A percentile compares a stretch with the other conserved stretches of the same genome.
phyloP scores from a whole-genome alignment of 2,888 invertebrate genomes.

The Lydus trimaculatus region DNA sequence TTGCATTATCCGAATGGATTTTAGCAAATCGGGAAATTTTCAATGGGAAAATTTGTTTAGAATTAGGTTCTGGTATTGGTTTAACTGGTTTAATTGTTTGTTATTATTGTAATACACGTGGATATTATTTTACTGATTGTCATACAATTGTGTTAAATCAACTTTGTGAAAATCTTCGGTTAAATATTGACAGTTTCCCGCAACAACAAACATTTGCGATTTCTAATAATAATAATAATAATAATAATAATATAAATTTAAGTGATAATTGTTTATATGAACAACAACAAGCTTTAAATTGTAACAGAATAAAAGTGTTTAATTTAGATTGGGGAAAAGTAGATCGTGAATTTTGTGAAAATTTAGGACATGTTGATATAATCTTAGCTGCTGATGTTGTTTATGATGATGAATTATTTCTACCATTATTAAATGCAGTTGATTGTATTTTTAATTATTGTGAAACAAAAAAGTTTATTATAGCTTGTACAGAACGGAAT shows the following conservation, averaged over 20 bases:
- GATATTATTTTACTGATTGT: conserved; percentile 70
- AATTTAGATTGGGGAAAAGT: conserved; percentile 64
- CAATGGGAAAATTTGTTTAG: conserved; percentile 67
- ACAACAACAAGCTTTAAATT: background rate
- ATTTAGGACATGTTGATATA: conserved; percentile 57
- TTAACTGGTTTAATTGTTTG: conserved; percentile 72
- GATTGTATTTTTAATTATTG: conserved; percentile 56
- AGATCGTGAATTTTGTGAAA: conserved; percentile 48
- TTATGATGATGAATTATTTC: conserved; percentile 66
- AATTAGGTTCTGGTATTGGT: conserved; percentile 81
- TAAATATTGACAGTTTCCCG: conserved; percentile 62
- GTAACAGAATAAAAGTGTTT: conserved; percentile 46
- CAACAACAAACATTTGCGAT: background rate
- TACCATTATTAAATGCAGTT: conserved; percentile 60
- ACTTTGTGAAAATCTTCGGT: conserved; percentile 68
- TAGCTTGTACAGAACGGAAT: conserved; percentile 72
- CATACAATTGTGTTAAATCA: conserved; percentile 71
- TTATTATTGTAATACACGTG: conserved; percentile 59
- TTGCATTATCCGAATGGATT: conserved; percentile 76
- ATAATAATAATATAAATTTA: background rate
- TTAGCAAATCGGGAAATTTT: conserved; percentile 65
- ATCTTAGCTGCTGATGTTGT: conserved; percentile 69
- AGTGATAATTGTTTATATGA: conserved; percentile 18
- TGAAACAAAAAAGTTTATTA: conserved; percentile 58
- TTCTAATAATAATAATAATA: background rate